These are phyloP conservation scores for Melanostigma gelatinosum DNA, from an alignment of 2,113 vertebrate genomes.

Conservation along the genomic window DNA sequence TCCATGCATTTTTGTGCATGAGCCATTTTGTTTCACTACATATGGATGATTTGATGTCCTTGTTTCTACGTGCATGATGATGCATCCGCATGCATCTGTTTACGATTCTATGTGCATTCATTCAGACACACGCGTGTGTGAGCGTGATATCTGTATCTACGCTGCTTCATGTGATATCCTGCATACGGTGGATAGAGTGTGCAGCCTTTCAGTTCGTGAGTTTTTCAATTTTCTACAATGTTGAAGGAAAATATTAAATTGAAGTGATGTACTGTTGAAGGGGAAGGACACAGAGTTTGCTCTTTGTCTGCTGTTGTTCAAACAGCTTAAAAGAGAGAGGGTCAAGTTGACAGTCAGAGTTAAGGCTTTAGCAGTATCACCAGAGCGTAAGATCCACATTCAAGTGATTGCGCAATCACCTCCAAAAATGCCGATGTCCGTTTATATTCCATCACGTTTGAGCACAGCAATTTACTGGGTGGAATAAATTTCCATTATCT, in stretches of 20 bases:
- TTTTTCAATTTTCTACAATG: slow-evolving; percentile 3
- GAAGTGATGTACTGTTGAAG: slow-evolving; percentile 14
- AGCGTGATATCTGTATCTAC: background rate
- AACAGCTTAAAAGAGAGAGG: slow-evolving; percentile 37
- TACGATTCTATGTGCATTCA: background rate
- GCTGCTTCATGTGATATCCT: background rate
- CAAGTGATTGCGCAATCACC: slow-evolving; percentile 56
- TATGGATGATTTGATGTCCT: background rate
- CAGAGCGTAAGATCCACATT: slow-evolving; percentile 45
- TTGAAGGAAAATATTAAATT: slow-evolving; percentile 1
- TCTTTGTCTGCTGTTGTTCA: slow-evolving; percentile 34
- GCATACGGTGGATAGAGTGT: background rate
- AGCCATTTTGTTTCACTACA: background rate
- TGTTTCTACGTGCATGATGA: slow-evolving; percentile 4
- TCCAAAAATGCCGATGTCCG: slow-evolving; percentile 60
- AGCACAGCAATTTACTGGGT: slow-evolving; percentile 54
- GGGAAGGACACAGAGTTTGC: slow-evolving; percentile 17
- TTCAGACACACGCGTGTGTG: background rate
- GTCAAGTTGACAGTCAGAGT: slow-evolving; percentile 31
- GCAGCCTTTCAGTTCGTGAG: background rate
- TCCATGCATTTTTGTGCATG: background rate
- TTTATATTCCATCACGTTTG: slow-evolving; percentile 66
- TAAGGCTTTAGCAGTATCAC: slow-evolving; percentile 50
- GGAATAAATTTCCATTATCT: slow-evolving; percentile 74
- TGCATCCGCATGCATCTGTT: background rate